Percentiles rank a stretch among this genome's conserved stretches.
These are phyloP conservation scores for Hephaestus fuliginosus DNA, from an alignment of 2,797 vertebrate species.

Conservation along the genomic window DNA sequence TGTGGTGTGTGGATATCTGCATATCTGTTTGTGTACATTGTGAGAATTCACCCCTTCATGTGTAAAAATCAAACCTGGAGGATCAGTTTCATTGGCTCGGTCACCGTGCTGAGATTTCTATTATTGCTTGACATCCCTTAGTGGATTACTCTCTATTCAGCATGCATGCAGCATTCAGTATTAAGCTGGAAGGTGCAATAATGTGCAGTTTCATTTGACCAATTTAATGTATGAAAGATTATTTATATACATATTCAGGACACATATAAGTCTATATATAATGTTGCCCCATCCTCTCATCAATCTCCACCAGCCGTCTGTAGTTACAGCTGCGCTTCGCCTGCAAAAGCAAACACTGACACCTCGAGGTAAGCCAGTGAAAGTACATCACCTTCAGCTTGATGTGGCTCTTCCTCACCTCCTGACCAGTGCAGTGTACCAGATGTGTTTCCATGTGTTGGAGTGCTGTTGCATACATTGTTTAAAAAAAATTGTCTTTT, in stretches of 20 bases:
- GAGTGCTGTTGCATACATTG: no score
- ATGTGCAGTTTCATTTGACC: background rate
- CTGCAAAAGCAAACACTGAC: constrained; percentile 35
- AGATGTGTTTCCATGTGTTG: no score
- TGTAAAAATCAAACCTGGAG: background rate
- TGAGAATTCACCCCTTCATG: background rate
- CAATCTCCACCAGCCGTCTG: background rate
- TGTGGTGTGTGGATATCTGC: background rate
- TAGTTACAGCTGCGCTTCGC: background rate
- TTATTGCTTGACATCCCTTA: background rate
- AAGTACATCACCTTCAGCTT: background rate
- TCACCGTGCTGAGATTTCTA: background rate
- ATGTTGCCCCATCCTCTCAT: background rate
- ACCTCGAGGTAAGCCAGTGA: constrained; percentile 21
- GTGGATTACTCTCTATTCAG: background rate
- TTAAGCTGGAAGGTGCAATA: no score
- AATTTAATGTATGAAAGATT: background rate
- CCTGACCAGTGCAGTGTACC: no score
- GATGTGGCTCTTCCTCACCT: no score
- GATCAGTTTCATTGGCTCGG: background rate
- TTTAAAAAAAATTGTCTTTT: no score
- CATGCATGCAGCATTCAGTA: background rate
- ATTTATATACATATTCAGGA: background rate
- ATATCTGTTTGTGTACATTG: background rate
- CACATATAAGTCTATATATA: background rate